A percentile compares a stretch with the other conserved stretches of the same genome.
phyloP scores from a whole-genome alignment of 2,113 vertebrate species.

The Promerops cafer region DNA sequence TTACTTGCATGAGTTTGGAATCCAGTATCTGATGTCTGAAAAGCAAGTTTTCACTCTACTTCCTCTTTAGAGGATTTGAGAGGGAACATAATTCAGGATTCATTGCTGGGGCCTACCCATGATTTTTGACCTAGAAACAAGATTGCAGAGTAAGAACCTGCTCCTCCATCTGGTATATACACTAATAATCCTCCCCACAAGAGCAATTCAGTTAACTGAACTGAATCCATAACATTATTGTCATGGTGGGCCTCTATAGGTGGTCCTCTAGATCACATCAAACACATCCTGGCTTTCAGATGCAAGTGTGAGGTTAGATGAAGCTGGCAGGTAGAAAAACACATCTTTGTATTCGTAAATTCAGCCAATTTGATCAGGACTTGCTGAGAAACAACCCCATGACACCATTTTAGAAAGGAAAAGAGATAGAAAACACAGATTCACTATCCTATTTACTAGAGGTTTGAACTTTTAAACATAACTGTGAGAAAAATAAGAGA shows the following conservation, averaged over 20 bases:
- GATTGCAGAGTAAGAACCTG: not conserved
- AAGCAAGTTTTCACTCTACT: not conserved
- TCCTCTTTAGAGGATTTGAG: not conserved
- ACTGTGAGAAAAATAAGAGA: not conserved
- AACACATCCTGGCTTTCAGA: not conserved
- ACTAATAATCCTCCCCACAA: not conserved
- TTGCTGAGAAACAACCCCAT: not conserved
- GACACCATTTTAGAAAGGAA: not conserved
- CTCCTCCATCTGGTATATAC: not conserved
- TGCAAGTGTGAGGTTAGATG: not conserved
- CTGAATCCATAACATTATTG: not conserved
- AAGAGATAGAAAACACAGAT: not conserved
- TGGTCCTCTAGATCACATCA: not conserved
- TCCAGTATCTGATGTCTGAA: not conserved
- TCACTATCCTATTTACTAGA: not conserved
- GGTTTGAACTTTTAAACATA: not conserved
- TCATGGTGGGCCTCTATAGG: not conserved
- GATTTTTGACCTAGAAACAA: slow-evolving; percentile 23
- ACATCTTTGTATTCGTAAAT: not conserved
- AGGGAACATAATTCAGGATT: not conserved
- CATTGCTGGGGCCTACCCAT: not conserved
- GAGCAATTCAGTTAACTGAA: not conserved
- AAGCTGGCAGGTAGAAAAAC: not conserved
- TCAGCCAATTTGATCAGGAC: not conserved
- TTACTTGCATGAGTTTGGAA: not conserved